Evolutionary conservation across 2,113 vertebrate species (phyloP), one percentile per base, ranked within the genome.

Genomic region (Diadophis punctatus): DNA sequence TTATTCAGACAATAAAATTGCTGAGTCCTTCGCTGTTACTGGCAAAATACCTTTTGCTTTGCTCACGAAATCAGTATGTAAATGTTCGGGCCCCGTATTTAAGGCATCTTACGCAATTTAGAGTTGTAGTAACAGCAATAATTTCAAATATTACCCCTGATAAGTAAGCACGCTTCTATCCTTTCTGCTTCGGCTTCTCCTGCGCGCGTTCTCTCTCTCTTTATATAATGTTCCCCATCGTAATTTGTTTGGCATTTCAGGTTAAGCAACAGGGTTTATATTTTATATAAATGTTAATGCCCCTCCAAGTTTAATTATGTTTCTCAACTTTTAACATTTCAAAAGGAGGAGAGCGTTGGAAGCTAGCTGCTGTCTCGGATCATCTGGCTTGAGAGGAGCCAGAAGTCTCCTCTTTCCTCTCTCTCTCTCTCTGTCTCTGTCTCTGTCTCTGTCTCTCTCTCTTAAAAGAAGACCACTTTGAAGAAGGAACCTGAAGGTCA

Each of bases 61-160:
- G 98, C 98, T 98, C 99, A 98, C 99, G 98, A 99, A 99, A 99
- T 99, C 99, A 99, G 98, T 99, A 99, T 99, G 99, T 99, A 99
- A 99, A 99, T 99, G 99, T 99, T 98, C 98, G 94, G 97, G 98
- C 97, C 98, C 98, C 98, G 98, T 99, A 99, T 99, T 99, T 99
- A 99, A 99, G 98, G 98, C 98, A 99, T 99, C 98, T 99, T 99
- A 99, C 98, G 98, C 98, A 98, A 80, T 98, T 98, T 98, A 98
- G 98, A 99, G 98, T 98, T 99, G 98, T 99, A 99, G 98, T 98
- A 98, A 98, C 98, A 98, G 98, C 98, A 99, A 97, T 98, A 98
- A 98, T 98, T 98, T 98, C 98, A 99, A 99, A 99, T 98, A 98
- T 98, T 98, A 98, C 98, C 96, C 97, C 98, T 99, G 99, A 99